Evolutionary conservation across 2,113 vertebrate species (phyloP).

Genomic region (Menidia beryllina): DNA sequence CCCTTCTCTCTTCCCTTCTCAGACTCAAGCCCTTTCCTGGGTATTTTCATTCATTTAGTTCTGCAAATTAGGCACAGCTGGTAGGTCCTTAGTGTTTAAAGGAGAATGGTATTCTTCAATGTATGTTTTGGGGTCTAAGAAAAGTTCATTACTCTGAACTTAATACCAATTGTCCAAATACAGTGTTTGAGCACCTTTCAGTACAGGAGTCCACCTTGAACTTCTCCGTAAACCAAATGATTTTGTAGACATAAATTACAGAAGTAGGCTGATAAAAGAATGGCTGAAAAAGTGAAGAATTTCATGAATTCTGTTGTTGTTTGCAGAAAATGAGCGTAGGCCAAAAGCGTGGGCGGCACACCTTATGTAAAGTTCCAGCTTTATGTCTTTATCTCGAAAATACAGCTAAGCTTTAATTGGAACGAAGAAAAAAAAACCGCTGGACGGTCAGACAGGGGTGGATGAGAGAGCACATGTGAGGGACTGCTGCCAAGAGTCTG

Average conservation of each 20-base stretch:
- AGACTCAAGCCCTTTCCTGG: too few relatives aligned
- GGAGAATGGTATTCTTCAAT: too few relatives aligned
- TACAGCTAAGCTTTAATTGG: constrained; percentile 48
- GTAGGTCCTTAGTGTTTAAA: too few relatives aligned
- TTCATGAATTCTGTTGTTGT: constrained; percentile 17
- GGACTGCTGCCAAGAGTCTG: constrained; percentile 18
- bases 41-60: too few relatives aligned
- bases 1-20: too few relatives aligned
- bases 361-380: constrained; percentile 32
- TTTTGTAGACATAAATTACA: neutral
- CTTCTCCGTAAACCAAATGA: neutral
- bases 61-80: too few relatives aligned
- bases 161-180: neutral
- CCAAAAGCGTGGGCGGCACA: constrained; percentile 22
- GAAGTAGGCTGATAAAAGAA: neutral
- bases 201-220: neutral
- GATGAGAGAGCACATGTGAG: constrained; percentile 3
- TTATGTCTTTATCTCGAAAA: constrained; percentile 56
- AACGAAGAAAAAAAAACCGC: neutral
- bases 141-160: too few relatives aligned
- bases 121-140: too few relatives aligned
- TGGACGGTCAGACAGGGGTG: constrained; percentile 22
- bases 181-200: neutral
- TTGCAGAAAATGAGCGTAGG: constrained; percentile 23
- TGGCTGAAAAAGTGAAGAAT: neutral